phyloP scores from a whole-genome alignment of 2,797 vertebrate genomes.

The Hemitrygon akajei region DNA sequence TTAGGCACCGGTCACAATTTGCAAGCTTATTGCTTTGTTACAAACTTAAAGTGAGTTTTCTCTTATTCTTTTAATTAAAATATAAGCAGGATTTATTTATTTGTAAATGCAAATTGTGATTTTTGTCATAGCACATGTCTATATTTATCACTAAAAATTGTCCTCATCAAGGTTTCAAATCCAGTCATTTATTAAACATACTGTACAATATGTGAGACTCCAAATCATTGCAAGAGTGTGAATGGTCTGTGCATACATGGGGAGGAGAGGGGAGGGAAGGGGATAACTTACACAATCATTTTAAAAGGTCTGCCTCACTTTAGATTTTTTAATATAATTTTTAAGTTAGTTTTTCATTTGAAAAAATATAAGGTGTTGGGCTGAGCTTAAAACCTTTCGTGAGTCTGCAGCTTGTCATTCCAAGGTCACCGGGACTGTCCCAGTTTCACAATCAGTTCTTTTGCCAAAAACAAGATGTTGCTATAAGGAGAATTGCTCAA shows the following conservation, averaged over 20 bases:
- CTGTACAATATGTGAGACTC: not conserved
- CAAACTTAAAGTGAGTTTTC: not conserved
- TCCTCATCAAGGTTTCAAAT: not conserved
- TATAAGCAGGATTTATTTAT: not conserved
- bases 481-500: not conserved
- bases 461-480: conserved; percentile 6
- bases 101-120: not conserved
- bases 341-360: not conserved
- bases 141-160: not conserved
- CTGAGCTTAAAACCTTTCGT: not conserved
- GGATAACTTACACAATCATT: too few species aligned
- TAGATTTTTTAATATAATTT: not conserved
- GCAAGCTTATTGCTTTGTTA: conserved; percentile 3
- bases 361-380: not conserved
- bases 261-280: not conserved
- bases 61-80: not conserved
- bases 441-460: conserved; percentile 3
- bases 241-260: not conserved
- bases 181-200: not conserved
- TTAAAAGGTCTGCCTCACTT: not conserved
- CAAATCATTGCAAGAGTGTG: not conserved
- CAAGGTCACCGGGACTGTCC: conserved; percentile 24
- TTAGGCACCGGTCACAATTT: not conserved
- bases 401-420: not conserved
- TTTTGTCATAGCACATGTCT: not conserved